These are phyloP conservation scores for Tyto alba DNA, from an alignment of 2,113 vertebrate species.

Conservation along the genomic window DNA sequence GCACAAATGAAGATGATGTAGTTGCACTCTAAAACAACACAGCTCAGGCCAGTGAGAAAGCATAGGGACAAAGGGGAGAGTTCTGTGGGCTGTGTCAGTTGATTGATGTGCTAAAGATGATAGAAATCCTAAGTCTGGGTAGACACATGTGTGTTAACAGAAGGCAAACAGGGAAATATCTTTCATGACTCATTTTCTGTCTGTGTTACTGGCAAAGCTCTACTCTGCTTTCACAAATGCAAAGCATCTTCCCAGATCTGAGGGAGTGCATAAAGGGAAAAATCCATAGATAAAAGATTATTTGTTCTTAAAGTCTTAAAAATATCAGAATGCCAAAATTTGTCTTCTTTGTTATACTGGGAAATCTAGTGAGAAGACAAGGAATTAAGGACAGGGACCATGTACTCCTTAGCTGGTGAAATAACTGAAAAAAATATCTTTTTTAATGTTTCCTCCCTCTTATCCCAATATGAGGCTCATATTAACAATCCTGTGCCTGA, in stretches of 20 bases:
- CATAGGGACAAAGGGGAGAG: not conserved
- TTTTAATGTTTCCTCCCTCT: not conserved
- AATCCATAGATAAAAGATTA: not conserved
- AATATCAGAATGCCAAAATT: not conserved
- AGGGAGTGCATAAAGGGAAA: not conserved
- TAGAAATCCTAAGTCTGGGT: not conserved
- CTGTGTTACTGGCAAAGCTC: not conserved
- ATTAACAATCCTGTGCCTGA: not conserved
- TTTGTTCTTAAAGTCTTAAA: not conserved
- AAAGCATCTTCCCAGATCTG: not conserved
- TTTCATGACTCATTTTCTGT: not conserved
- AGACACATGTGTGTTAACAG: not conserved
- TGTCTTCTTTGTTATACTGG: not conserved
- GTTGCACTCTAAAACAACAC: fast-evolving
- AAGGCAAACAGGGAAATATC: not conserved
- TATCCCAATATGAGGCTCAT: not conserved
- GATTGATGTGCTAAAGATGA: not conserved
- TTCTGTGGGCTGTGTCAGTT: not conserved
- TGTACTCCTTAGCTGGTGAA: not conserved
- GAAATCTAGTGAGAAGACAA: not conserved
- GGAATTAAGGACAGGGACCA: not conserved
- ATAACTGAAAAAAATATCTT: not conserved
- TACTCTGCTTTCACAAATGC: not conserved
- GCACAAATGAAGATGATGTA: not conserved
- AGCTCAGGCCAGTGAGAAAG: not conserved